Conservation (phyloP, 1,140 invertebrate species). For the Elymnias hypermnestra region DNA sequence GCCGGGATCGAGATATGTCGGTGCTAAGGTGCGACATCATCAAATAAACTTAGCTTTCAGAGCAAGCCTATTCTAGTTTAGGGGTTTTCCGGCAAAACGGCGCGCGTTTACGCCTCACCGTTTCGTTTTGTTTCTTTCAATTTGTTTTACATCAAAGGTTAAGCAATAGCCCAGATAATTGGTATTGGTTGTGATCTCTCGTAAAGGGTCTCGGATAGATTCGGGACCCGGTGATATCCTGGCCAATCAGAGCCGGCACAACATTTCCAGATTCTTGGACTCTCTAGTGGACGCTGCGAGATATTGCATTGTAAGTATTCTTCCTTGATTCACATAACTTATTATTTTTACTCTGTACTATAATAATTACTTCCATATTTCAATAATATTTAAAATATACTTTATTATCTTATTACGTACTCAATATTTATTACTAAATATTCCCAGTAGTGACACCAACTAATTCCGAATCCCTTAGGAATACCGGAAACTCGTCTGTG, state of each 20-base stretch:
- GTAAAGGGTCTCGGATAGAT: conserved; percentile 39
- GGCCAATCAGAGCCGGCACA: conserved; percentile 63
- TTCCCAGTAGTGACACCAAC: no score
- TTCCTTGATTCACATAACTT: no score
- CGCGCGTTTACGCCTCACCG: conserved; percentile 46
- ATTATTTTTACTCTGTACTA: no score
- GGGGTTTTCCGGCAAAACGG: conserved; percentile 61
- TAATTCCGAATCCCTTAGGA: no score
- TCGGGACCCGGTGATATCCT: conserved; percentile 50
- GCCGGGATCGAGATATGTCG: conserved; percentile 86
- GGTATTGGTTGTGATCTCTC: conserved; percentile 52
- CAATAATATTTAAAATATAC: no score
- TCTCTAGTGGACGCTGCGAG: conserved; percentile 71
- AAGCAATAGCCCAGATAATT: conserved; percentile 55
- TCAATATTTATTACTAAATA: no score
- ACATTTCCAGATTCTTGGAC: conserved; percentile 72
- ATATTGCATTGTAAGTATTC: conserved; percentile 75
- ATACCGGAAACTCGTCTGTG: no score
- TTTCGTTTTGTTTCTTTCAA: conserved; percentile 70
- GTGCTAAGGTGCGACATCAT: conserved; percentile 69
- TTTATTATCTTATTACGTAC: no score
- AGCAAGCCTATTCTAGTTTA: conserved; percentile 40
- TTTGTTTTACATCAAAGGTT: conserved; percentile 73
- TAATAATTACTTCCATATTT: no score
- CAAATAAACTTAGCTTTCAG: conserved; percentile 37